Base-by-base conservation (phyloP, 2,797 vertebrate species). In the Hemitrygon akajei region DNA sequence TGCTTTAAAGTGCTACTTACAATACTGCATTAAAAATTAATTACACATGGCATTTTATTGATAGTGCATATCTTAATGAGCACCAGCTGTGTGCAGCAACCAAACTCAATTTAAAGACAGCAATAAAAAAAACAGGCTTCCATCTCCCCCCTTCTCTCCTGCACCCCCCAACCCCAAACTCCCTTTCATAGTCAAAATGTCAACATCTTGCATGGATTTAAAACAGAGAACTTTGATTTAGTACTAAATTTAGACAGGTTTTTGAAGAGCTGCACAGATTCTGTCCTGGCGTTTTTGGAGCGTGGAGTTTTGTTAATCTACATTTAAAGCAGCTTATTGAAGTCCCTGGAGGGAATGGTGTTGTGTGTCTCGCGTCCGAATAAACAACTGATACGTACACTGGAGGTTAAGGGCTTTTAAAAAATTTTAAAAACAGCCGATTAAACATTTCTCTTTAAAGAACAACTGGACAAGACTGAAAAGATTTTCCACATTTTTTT, bases 51-150 rank as follows among this genome's bases (percentile, higher is more conserved):
- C 97, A 97, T 97, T 97, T 98, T 97, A 97, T 97, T 98, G 97
- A 97, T 97, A 97, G 97, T 96, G 97, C 97, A 97, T 97, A 98
- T 97, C 96, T 97, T 99, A 98, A 99, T 98, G 97, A 97, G 98
- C 97, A 97, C 98, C 98, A 99, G 98, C 98, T 99, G 98, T 97
- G 97, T 97, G 97, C 97, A 97, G 98, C 97, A 98, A 98, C 97
- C 97, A 97, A 97, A 97, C 97, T 97, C 97, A 97, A 97, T 97
- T 98, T 97, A 97, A 98, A 98, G 97, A 97, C 96, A 97, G 97
- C 97, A 97, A 97, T 98, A 96, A 97, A 98, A 97, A 97, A 95
- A 95, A 94, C 94, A 94, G 30, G 96, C 96, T 96, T 97, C 95
- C 96, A 97, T 97, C 97, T 96, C 96, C 96, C 96, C 96, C 96